Evolutionary conservation across 2,113 vertebrate species (phyloP).

Genomic region (Motacilla alba): DNA sequence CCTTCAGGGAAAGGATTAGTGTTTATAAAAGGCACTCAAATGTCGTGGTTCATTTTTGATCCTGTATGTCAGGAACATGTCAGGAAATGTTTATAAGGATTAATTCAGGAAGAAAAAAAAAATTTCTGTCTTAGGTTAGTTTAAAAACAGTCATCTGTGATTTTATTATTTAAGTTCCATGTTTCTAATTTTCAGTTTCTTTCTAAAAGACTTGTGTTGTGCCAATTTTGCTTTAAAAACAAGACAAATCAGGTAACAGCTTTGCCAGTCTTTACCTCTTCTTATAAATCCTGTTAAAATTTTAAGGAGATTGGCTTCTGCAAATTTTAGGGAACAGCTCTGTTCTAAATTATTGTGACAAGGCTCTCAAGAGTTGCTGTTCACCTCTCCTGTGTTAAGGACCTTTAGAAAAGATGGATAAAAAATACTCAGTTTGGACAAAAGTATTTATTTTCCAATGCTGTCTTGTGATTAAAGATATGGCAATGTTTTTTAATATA

Average conservation of each 20-base stretch:
- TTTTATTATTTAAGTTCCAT: not conserved
- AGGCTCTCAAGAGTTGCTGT: not conserved
- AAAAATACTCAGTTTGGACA: not conserved
- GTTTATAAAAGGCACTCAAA: not conserved
- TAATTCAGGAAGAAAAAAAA: not conserved
- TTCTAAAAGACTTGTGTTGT: not conserved
- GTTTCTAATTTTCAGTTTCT: not conserved
- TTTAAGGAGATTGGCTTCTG: not conserved
- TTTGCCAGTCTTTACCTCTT: not conserved
- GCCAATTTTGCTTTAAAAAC: not conserved
- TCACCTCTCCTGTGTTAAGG: not conserved
- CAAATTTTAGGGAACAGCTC: not conserved
- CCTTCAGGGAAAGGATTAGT: not conserved
- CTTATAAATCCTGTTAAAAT: not conserved
- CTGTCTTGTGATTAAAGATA: not conserved
- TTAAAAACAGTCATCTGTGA: not conserved
- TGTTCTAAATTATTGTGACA: not conserved
- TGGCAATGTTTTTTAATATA: not conserved
- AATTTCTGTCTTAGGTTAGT: not conserved
- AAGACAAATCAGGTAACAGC: not conserved
- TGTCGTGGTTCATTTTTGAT: not conserved
- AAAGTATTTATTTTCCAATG: not conserved
- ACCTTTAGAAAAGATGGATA: not conserved
- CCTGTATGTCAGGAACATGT: not conserved
- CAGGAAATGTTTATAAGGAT: not conserved